Base-by-base conservation (phyloP, 2,797 vertebrate genomes). In the Smutsia temminckii region DNA sequence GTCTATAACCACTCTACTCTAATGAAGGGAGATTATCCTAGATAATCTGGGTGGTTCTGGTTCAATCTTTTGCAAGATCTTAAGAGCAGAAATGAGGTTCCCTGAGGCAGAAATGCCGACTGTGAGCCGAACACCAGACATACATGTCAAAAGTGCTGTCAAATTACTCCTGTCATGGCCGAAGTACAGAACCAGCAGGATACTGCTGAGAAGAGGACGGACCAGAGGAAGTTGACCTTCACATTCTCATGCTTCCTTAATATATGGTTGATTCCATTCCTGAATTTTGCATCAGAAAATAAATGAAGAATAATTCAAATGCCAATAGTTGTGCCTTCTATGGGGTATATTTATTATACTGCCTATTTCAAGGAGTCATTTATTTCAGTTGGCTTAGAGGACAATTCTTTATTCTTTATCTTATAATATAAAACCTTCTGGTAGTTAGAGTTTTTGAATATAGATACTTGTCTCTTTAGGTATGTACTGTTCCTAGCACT, bases 281-380 rank as follows among this genome's bases (percentile, higher is more conserved):
- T 42, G 94, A 37, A 80, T 61, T 85, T 89, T 87, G 25, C 29
- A 49, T 77, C 49, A 53, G 11, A 49, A 93, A 93, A 94, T 71
- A 69, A 94, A 86, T 1, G 27, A 40, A 40, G 40, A 40, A 40
- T 90, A 69, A 81, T 93, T 85, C 34, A 55, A 66, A 77, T 40
- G 32, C 2, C 16, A 79, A 34, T 55, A 34, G 13, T 32, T 83
- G 5, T 80, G 13, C 55, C 59, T 89, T 68, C 1, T 25, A 6
- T 9, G 17, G 57, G 29, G 1, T 29, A 1, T 57, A 61, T 53
- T 91, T 57, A 78, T 27, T 74, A 14, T 10, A 29, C 46, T 21
- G 3, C 32, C 13, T 74, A 5, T 77, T 64, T 80, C 23, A 64
- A 78, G 53, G 64, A 49, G 6, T 59, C 42, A 18, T 88, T 86